Evolutionary conservation across 2,888 invertebrate genomes (phyloP), one percentile per base, ranked within the genome.

Genomic region (Dilophus febrilis): DNA sequence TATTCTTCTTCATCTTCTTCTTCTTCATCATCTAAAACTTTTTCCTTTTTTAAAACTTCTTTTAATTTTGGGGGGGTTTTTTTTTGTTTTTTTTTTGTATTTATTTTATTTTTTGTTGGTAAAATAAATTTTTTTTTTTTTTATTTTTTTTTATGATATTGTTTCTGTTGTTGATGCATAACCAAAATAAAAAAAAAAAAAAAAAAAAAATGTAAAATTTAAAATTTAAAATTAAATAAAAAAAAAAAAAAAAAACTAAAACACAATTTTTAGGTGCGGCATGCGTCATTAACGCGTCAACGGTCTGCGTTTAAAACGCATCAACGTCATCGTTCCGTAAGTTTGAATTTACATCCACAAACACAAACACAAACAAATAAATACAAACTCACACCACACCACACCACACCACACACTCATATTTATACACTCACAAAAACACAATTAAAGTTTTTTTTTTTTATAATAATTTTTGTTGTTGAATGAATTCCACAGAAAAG

Each of bases 251-350:
- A 17, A 22, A 38, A 22, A n/a, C n/a, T 18, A 17, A 12, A 14
- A 39, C 35, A 37, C 34, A 37, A 58, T 52, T 51, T 59, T 51
- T 65, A 77, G 76, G 77, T 76, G 61, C 74, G 77, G 61, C 77
- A 77, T 64, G 75, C 74, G 58, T 77, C 77, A 57, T 66, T 77
- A 61, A 77, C 77, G 56, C 71, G 77, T 57, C 74, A 74, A 61
- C 67, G 73, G 60, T 66, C 70, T 52, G 64, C 68, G 57, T 68
- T 66, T 65, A 73, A 74, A 68, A 70, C 73, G 53, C 75, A 75
- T 59, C 70, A 74, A 63, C 67, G 75, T 56, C 74, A 75, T 64
- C 70, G 72, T 64, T 75, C 75, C 61, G 75, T 75, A 71, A 75
- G 75, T 71, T 52, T 46, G 46, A 33, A 38, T 40, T 36, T 35